phyloP scores from a whole-genome alignment of 2,888 invertebrate genomes.

The Sarcophaga rosellei region DNA sequence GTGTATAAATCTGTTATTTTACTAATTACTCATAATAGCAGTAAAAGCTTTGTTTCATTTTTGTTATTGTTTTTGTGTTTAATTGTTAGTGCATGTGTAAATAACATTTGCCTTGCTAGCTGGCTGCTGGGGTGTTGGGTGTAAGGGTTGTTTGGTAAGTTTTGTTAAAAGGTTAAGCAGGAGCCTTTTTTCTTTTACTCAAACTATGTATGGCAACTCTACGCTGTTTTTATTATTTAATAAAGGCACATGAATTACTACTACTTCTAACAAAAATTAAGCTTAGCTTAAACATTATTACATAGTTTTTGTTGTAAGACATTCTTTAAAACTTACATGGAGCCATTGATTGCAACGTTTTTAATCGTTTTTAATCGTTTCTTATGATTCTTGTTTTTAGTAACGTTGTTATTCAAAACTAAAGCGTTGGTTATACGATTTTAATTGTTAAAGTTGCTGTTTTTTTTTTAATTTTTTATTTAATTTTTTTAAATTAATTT shows the following conservation, averaged over 20 bases:
- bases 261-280: not conserved
- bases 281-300: conserved; percentile 1
- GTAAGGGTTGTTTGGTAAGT: too few species aligned
- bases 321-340: conserved; percentile 64
- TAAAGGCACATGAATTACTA: not conserved
- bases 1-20: too few species aligned
- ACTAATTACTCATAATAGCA: too few species aligned
- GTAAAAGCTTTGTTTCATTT: too few species aligned
- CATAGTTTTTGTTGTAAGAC: not conserved
- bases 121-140: too few species aligned
- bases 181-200: not conserved
- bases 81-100: too few species aligned
- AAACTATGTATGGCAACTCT: not conserved
- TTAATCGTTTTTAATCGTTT: not conserved
- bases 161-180: not conserved
- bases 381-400: conserved; percentile 48
- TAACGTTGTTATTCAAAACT: conserved; percentile 38
- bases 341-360: conserved; percentile 57
- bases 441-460: conserved; percentile 2
- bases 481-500: not conserved
- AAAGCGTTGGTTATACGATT: not conserved
- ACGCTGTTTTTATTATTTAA: conserved; percentile 32
- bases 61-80: too few species aligned
- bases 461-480: not conserved
- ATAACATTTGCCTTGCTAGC: too few species aligned